phyloP scores from a whole-genome alignment of 2,888 invertebrate species.

The Bombyx huttoni region DNA sequence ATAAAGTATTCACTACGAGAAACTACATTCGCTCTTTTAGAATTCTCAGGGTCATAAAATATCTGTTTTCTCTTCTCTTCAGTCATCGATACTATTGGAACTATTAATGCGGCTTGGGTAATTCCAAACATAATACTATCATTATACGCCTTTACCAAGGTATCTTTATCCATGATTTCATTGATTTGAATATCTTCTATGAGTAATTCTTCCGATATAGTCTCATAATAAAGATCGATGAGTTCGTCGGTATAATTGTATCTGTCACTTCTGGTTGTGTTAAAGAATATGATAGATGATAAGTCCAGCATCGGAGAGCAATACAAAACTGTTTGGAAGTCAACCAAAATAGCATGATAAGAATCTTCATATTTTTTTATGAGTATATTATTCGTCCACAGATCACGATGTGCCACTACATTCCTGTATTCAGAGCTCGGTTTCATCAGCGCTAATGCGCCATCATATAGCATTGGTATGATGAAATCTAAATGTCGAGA shows the following conservation, averaged over 20 bases:
- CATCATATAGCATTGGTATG: constrained; percentile 27
- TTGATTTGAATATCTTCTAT: constrained; percentile 25
- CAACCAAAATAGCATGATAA: constrained; percentile 72
- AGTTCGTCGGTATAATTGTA: constrained; percentile 48
- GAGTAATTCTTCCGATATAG: constrained; percentile 49
- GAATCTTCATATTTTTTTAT: constrained; percentile 39
- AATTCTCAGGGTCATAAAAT: constrained; percentile 30
- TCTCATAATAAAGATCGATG: constrained; percentile 67
- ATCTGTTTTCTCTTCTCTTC: constrained; percentile 27
- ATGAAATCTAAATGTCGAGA: constrained; percentile 20
- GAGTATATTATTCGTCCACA: constrained; percentile 76
- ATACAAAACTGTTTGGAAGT: constrained; percentile 79
- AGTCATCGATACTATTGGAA: constrained; percentile 38
- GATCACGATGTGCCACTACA: constrained; percentile 71
- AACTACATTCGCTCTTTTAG: constrained; percentile 25
- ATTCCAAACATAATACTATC: constrained; percentile 43
- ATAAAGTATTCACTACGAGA: constrained; percentile 44
- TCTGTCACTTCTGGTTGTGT: constrained; percentile 54
- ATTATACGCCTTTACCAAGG: constrained; percentile 27
- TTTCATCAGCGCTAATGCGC: constrained; percentile 34
- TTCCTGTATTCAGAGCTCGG: constrained; percentile 56
- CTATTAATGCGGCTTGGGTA: constrained; percentile 46
- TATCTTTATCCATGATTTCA: constrained; percentile 23
- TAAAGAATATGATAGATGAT: constrained; percentile 68
- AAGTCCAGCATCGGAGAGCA: constrained; percentile 77